phyloP scores from a whole-genome alignment of 2,797 vertebrate genomes.

The Acanthurus leucopareius region DNA sequence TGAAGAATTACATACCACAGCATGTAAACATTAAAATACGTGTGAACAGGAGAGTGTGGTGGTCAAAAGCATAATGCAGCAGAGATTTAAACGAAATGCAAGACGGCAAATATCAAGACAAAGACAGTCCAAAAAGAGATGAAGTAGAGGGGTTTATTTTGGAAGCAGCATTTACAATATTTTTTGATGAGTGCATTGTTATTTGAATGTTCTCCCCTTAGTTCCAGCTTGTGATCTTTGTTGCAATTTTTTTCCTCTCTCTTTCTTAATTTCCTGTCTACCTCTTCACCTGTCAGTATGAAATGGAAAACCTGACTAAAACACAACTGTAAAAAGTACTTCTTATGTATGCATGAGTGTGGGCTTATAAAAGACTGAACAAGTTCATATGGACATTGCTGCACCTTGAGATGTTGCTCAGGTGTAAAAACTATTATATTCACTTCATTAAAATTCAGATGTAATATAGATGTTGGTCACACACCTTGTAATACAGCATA shows the following conservation, averaged over 20 bases:
- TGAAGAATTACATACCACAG: no score
- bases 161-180: neutral
- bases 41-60: neutral
- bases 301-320: no score
- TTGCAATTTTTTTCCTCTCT: no score
- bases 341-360: neutral
- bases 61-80: neutral
- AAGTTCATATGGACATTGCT: neutral
- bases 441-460: constrained; percentile 55
- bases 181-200: no score
- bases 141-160: neutral
- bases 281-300: no score
- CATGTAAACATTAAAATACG: neutral
- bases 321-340: no score
- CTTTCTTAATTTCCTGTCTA: no score
- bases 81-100: neutral
- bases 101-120: neutral
- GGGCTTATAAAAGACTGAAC: neutral
- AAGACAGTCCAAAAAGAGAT: neutral
- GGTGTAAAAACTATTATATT: constrained; percentile 55
- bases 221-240: no score
- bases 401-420: constrained; percentile 44
- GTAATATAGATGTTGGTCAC: constrained; percentile 50
- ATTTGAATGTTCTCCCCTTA: no score
- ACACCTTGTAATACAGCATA: constrained; percentile 29